phyloP scores from a whole-genome alignment of 2,797 vertebrate species.

The Bucorvus abyssinicus region DNA sequence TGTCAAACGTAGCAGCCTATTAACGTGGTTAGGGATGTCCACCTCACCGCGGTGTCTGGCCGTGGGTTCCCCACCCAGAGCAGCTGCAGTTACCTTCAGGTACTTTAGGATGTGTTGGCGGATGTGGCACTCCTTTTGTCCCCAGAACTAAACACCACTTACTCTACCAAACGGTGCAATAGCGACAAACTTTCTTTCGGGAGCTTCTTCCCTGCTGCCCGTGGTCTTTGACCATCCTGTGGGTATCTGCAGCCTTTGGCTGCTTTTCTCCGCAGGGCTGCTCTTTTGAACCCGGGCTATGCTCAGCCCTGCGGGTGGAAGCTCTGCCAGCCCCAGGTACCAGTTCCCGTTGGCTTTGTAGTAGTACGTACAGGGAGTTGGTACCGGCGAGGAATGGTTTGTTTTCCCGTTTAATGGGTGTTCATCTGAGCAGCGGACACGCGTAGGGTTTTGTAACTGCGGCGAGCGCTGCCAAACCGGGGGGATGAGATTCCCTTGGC shows the following conservation, averaged over 20 bases:
- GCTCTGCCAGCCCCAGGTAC: background rate
- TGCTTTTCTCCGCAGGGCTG: background rate
- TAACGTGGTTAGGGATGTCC: background rate
- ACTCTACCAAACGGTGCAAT: no score
- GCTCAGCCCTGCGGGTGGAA: background rate
- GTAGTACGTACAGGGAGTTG: background rate
- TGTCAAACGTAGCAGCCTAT: background rate
- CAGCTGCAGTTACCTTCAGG: background rate
- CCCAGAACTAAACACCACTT: background rate
- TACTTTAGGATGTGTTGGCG: background rate
- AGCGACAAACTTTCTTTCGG: no score
- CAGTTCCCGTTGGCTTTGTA: background rate
- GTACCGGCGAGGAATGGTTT: background rate
- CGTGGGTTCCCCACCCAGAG: background rate
- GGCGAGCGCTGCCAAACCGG: fast-evolving
- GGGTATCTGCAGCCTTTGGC: background rate
- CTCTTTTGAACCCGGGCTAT: background rate
- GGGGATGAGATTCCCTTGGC: background rate
- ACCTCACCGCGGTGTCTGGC: background rate
- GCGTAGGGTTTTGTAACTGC: background rate
- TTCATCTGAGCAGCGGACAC: background rate
- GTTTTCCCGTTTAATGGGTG: background rate
- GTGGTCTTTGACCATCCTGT: background rate
- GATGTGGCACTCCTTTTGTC: background rate
- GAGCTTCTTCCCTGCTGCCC: background rate